These are phyloP conservation scores for Pachypeltis micranthus DNA, from an alignment of 1,140 invertebrate species.

Conservation along the genomic window DNA sequence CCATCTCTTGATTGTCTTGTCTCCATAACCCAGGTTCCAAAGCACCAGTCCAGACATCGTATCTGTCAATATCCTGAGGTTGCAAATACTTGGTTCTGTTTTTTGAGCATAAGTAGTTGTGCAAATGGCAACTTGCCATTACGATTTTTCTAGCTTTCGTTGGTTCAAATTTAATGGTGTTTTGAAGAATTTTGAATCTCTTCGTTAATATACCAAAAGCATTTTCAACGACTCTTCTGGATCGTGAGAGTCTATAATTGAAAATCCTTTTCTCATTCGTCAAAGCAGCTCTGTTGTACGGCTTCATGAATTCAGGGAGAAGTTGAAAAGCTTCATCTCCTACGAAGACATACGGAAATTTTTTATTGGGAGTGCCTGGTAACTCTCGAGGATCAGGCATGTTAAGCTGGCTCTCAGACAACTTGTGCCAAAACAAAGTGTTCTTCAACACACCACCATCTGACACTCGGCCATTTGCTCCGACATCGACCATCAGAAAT, in stretches of 20 bases:
- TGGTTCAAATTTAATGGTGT: too few species aligned
- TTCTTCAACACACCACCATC: slow-evolving; percentile 29
- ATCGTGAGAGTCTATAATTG: slow-evolving; percentile 30
- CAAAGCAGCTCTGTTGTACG: slow-evolving; percentile 30
- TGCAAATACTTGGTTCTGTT: too few species aligned
- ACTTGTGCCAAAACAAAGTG: slow-evolving; percentile 17
- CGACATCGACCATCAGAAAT: slow-evolving; percentile 37
- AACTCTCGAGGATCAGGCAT: slow-evolving; percentile 28
- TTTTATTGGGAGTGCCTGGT: too few species aligned
- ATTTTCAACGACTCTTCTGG: slow-evolving; percentile 23
- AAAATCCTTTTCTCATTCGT: slow-evolving; percentile 30
- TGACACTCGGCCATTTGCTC: slow-evolving; percentile 34
- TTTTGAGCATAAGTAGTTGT: too few species aligned
- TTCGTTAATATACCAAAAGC: slow-evolving; percentile 18
- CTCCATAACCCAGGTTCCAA: too few species aligned
- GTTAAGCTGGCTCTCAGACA: slow-evolving; percentile 22
- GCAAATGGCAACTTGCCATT: too few species aligned
- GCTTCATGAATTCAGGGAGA: slow-evolving; percentile 35
- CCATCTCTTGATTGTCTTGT: too few species aligned
- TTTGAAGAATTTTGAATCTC: background rate
- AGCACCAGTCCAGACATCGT: too few species aligned
- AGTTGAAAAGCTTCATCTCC: slow-evolving; percentile 41
- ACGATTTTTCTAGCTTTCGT: too few species aligned
- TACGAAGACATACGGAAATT: too few species aligned
- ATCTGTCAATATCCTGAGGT: too few species aligned